Conservation (phyloP, 2,888 invertebrate genomes). For the Dynastes hyllus region DNA sequence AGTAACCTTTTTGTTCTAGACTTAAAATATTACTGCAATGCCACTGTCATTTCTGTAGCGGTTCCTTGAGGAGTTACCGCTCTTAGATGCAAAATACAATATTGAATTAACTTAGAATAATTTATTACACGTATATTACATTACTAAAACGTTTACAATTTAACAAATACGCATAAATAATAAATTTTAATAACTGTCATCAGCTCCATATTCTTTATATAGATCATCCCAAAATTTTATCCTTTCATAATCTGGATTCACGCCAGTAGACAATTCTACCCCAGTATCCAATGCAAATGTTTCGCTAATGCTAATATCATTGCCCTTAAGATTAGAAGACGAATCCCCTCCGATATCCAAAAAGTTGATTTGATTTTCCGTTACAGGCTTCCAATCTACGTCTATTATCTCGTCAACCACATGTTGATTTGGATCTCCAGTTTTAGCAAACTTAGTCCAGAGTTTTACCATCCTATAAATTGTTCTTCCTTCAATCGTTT, state of each 20-base stretch:
- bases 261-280: not conserved
- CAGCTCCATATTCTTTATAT: not conserved
- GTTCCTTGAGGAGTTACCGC: no score
- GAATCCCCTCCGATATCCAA: conserved; percentile 63
- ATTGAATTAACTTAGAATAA: no score
- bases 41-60: no score
- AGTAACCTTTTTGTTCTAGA: no score
- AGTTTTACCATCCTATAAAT: conserved; percentile 59
- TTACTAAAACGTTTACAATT: no score
- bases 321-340: conserved; percentile 44
- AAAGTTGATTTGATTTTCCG: conserved; percentile 58
- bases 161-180: not conserved
- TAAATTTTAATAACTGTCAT: not conserved
- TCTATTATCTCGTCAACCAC: conserved; percentile 44
- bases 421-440: conserved; percentile 60
- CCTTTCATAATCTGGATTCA: conserved; percentile 61
- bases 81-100: no score
- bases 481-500: conserved; percentile 57
- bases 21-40: no score
- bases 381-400: conserved; percentile 61
- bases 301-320: not conserved
- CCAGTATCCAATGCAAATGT: not conserved
- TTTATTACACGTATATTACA: no score
- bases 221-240: conserved; percentile 63
- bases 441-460: conserved; percentile 63